A percentile compares a stretch with the other conserved stretches of the same genome.
These are phyloP conservation scores for Centroberyx gerrardi DNA, from an alignment of 2,797 vertebrate genomes.

Conservation along the genomic window DNA sequence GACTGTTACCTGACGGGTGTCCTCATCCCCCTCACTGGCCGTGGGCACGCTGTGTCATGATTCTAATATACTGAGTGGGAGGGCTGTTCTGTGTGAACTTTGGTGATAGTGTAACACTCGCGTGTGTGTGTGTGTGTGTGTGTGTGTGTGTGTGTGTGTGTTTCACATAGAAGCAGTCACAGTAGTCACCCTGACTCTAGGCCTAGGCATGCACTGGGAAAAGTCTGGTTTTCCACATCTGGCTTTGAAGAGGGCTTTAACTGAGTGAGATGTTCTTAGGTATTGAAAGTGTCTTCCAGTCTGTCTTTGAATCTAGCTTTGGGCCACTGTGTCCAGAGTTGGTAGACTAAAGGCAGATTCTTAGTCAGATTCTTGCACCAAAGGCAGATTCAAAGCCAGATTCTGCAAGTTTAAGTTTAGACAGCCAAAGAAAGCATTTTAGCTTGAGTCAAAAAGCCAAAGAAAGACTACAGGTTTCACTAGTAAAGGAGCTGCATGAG, in stretches of 20 bases:
- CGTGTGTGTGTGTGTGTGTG: conserved; percentile 34
- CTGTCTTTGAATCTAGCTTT: background rate
- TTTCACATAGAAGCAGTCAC: background rate
- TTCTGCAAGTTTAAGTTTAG: no score
- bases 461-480: no score
- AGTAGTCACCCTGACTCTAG: no score
- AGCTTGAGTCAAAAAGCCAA: no score
- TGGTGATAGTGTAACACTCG: conserved; percentile 32
- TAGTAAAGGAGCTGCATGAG: no score
- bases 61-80: conserved; percentile 68
- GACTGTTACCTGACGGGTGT: conserved; percentile 53
- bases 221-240: background rate
- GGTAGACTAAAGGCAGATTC: background rate
- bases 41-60: conserved; percentile 65
- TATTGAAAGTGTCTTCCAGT: background rate
- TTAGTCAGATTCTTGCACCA: no score
- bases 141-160: background rate
- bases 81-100: conserved; percentile 56
- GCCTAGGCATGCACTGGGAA: background rate
- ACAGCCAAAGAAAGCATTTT: no score
- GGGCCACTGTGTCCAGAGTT: background rate
- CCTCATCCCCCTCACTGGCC: conserved; percentile 63
- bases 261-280: background rate
- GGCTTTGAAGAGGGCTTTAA: background rate
- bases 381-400: no score